Evolutionary conservation across 2,888 invertebrate genomes (phyloP), one percentile per base, ranked within the genome.

Genomic region (Pogonocherus hispidulus): DNA sequence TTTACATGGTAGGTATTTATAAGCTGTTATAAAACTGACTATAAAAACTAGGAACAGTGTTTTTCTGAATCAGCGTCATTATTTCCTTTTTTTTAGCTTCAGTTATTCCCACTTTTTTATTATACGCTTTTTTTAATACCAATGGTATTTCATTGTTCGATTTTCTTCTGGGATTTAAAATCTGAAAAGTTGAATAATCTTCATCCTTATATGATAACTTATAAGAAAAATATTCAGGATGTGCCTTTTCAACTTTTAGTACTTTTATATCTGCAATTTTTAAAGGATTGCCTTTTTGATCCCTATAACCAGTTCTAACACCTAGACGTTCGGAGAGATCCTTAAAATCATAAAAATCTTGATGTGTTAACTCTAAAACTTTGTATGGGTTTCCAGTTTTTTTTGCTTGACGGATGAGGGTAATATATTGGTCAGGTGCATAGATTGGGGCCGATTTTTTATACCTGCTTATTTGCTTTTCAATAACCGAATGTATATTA

Each of bases 401-500:
- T n/a, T n/a, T n/a, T n/a, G n/a, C n/a, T n/a, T n/a, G n/a, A n/a
- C n/a, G n/a, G n/a, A n/a, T n/a, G n/a, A n/a, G n/a, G n/a, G n/a
- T n/a, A n/a, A n/a, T n/a, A n/a, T n/a, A n/a, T n/a, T n/a, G n/a
- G 9, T 37, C 4, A 3, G 37, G 37, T 37, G 37, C 37, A 37
- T 37, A 37, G 11, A 37, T 37, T 2, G 37, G 37, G 9, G 37
- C 37, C 3, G 57, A 11, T 57, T 16, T 57, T 18, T 41, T 16
- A 19, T 37, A 37, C 37, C 57, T 41, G 5, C 18, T 57, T 37
- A 57, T 20, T 44, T 57, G 57, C 41, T 44, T 37, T 41, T 57
- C 57, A 3, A 20, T 57, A 44, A 57, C 57, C 18, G 57, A 57
- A 20, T 57, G 57, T 20, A 57, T 19, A 57, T 44, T 57, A 57